Evolutionary conservation across 2,888 invertebrate species (phyloP).

Genomic region (Nasonovia ribisnigri): DNA sequence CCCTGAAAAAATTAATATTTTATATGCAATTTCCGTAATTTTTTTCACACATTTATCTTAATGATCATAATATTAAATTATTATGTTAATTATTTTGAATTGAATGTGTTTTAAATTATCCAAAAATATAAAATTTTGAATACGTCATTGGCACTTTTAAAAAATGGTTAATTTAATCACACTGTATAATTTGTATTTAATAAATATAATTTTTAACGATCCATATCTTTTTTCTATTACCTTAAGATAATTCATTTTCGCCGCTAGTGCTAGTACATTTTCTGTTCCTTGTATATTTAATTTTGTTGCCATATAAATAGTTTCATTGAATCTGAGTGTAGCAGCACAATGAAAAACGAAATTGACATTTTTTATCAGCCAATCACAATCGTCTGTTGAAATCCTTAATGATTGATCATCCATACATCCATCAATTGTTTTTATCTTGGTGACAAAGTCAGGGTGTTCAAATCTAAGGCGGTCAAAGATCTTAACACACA

Average conservation of each 20-base stretch:
- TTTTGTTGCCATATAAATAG: not conserved
- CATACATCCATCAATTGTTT: not conserved
- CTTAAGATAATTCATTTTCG: not conserved
- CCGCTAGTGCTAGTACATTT: not conserved
- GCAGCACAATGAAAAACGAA: not conserved
- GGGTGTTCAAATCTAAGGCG: not conserved
- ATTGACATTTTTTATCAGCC: constrained; percentile 2
- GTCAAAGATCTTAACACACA: not conserved
- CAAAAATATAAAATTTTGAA: not conserved
- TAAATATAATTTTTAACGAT: not conserved
- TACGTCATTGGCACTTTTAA: too few species aligned
- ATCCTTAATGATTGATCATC: not conserved
- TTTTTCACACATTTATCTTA: not conserved
- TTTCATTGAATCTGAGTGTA: not conserved
- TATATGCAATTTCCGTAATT: too few species aligned
- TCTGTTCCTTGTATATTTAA: not conserved
- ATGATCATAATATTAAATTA: not conserved
- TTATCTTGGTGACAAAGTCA: not conserved
- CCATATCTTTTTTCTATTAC: not conserved
- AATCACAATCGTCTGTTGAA: not conserved
- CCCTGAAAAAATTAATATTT: not conserved
- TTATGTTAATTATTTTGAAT: not conserved
- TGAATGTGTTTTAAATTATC: not conserved
- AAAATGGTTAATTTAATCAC: too few species aligned
- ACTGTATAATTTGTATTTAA: not conserved